Evolutionary conservation across 2,113 vertebrate species (phyloP).

Genomic region (Salvelinus fontinalis): DNA sequence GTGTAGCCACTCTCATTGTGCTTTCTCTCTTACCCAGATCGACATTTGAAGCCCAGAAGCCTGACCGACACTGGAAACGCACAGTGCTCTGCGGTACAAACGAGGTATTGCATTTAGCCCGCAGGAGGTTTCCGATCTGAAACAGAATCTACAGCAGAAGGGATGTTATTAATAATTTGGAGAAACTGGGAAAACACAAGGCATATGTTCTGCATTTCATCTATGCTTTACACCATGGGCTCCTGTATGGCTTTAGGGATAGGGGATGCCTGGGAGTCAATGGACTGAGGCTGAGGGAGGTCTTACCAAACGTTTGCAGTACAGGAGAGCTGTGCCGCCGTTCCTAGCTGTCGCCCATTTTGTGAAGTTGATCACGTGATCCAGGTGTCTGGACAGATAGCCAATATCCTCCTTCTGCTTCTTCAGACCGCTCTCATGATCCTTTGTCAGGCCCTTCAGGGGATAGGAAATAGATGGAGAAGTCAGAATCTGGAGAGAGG

Average conservation of each 20-base stretch:
- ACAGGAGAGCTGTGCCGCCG: constrained; percentile 76
- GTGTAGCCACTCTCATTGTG: not conserved
- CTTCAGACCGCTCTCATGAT: constrained; percentile 84
- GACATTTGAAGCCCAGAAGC: constrained; percentile 72
- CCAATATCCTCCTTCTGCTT: constrained; percentile 90
- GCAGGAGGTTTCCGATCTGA: constrained; percentile 74
- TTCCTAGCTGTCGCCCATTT: constrained; percentile 90
- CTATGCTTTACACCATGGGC: not conserved
- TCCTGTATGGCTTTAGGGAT: not conserved
- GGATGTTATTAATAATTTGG: constrained; percentile 44
- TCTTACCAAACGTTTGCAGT: constrained; percentile 68
- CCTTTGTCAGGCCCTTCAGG: constrained; percentile 84
- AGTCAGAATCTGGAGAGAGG: constrained; percentile 19
- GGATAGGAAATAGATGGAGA: constrained; percentile 19
- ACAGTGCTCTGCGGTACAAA: constrained; percentile 67
- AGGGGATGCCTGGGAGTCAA: constrained; percentile 1
- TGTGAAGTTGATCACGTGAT: constrained; percentile 92
- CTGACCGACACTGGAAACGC: constrained; percentile 70
- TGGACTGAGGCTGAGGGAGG: not conserved
- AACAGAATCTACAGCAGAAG: constrained; percentile 69
- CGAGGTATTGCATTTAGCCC: constrained; percentile 68
- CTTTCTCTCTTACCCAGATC: constrained; percentile 66
- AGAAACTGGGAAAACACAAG: constrained; percentile 20
- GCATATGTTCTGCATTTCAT: constrained; percentile 40
- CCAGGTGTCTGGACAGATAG: constrained; percentile 86